Evolutionary conservation across 2,888 invertebrate genomes (phyloP), one percentile per base, ranked within the genome.

Genomic region (Megastigmus dorsalis): DNA sequence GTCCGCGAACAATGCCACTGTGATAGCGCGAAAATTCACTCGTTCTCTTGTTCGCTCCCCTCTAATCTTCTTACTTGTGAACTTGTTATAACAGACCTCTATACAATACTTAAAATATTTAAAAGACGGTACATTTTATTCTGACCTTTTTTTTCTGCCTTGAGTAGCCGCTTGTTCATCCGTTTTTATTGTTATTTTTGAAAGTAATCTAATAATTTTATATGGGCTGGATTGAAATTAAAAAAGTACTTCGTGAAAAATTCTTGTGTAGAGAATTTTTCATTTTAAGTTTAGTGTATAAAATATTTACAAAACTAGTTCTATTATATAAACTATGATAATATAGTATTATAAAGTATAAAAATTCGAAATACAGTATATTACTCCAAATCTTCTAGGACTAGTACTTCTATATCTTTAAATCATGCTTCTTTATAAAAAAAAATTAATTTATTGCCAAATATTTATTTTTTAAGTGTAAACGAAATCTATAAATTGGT

Each of bases 1-100:
- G 41, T 13, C 38, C 48, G 59, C 68, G 68, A 68, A 68, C 68
- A 68, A 68, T 68, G 57, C 48, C 48, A 36, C 18, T 26, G 59
- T 36, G 68, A 68, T 68, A 68, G 50, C 68, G 54, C 63, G 28
- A 54, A 36, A 68, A 20, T 43, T 41, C 38, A 13, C 41, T n/a
- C 41, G 15, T 26, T 13, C 43, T 55, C 55, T 48, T 55, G 36
- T 9, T 26, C 33, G 33, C 43, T 10, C 36, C 41, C 45, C 43
- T 55, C 43, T 57, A 13, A 26, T 48, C 57, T 67, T 57, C 45
- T 57, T 45, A 28, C 28, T 15, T 18, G 52, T 38, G 33, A 33
- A 23, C 41, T 54, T 38, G 41, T 66, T 66, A 41, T 36, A 45
- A 28, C 13, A n/a, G 13, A 13, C 36, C 28, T n/a, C n/a, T n/a